These are phyloP conservation scores for Alauda arvensis DNA, from an alignment of 2,797 vertebrate species.

Conservation along the genomic window DNA sequence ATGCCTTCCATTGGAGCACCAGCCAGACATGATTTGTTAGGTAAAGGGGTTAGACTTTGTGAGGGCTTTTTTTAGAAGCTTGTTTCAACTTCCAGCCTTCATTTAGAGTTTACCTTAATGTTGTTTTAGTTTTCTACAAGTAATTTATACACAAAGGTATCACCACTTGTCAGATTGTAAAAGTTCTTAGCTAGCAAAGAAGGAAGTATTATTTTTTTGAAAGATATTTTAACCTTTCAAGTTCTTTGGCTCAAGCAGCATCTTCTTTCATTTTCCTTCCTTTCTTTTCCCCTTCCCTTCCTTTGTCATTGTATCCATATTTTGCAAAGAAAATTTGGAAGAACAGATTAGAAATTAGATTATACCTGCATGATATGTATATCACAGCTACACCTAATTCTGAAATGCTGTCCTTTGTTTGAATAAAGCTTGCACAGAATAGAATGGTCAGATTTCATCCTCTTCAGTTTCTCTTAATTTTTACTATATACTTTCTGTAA, in stretches of 20 bases:
- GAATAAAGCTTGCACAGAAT: background rate
- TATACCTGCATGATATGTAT: too few species aligned
- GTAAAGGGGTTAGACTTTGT: background rate
- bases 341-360: background rate
- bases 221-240: background rate
- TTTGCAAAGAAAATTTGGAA: background rate
- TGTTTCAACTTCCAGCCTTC: background rate
- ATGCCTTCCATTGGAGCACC: background rate
- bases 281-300: background rate
- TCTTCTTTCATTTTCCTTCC: background rate
- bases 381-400: background rate
- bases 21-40: conserved; percentile 22
- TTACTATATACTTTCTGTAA: background rate
- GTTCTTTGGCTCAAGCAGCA: background rate
- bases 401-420: background rate
- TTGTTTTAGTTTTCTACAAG: background rate
- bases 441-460: background rate
- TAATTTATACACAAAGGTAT: background rate
- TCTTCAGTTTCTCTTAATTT: background rate
- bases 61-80: background rate
- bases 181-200: background rate
- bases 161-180: background rate
- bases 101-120: background rate
- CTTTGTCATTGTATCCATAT: background rate
- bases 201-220: background rate